Base-by-base conservation (phyloP, 2,113 vertebrate species). In the Synodontis membranacea region DNA sequence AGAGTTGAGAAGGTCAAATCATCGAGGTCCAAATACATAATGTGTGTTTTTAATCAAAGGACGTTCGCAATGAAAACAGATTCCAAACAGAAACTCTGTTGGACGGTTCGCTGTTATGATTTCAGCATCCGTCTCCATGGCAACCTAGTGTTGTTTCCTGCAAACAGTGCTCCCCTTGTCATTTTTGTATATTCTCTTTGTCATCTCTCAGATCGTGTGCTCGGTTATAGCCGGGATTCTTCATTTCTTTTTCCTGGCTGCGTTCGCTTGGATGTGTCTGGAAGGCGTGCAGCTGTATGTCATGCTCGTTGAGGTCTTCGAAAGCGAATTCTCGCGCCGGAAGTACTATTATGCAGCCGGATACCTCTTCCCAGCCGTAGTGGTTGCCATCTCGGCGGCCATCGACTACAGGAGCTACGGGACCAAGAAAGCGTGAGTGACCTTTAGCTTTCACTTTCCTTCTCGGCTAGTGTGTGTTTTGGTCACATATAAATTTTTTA, bases 201-300 rank as follows among this genome's bases (percentile, higher is more conserved):
- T 80, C 8, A 54, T 31, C 84, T 83, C 39, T 91, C 94, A 99
- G 98, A 96, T 99, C 89, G 96, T 97, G 80, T 99, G 98, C 91
- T 97, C 98, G 34, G 95, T 99, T 93, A 96, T 99, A 14, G 98
- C 98, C 75, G 98, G 98, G 80, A 93, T 97, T 60, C 96, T 99
- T 83, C 98, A 99, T 93, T 99, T 99, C 93, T 99, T 98, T 95
- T 98, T 99, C 94, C 95, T 99, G 94, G 97, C 97, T 4, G 97
- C 96, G n/a, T 99, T 99, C 92, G 95, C 96, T 89, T 99, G 98
- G 98, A 98, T 99, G 97, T 99, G 97, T 91, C 93, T 99, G 92
- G 98, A 99, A 95, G 97, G 97, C 70, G 97, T 99, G 76, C 98
- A 99, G 92, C 97, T 99, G 88, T 99, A 99, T 93, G 94, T 99